These are phyloP conservation scores for Hirtodrosophila histrioides DNA, from an alignment of 2,888 invertebrate genomes.

Conservation along the genomic window DNA sequence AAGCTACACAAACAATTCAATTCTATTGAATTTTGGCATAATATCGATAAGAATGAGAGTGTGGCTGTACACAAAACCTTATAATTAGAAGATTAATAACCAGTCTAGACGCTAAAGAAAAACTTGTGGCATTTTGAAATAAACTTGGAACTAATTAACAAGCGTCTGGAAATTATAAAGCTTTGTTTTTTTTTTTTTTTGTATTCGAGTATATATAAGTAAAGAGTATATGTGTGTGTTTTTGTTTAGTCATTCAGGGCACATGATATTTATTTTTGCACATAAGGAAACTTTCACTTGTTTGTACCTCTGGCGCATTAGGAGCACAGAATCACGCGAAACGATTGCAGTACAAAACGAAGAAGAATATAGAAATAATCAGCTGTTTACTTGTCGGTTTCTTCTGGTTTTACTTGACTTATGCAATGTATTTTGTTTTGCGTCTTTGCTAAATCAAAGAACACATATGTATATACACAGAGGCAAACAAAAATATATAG, in stretches of 20 bases:
- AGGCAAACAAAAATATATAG: constrained; percentile 19
- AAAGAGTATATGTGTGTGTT: constrained; percentile 5
- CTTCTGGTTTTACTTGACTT: constrained; percentile 56
- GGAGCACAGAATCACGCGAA: constrained; percentile 45
- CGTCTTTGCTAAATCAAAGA: constrained; percentile 66
- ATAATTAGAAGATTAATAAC: constrained; percentile 6
- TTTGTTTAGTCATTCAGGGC: constrained; percentile 38
- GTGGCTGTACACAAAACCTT: background rate
- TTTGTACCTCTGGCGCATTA: constrained; percentile 32
- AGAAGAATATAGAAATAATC: constrained; percentile 20
- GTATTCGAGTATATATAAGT: background rate
- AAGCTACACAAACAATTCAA: constrained; percentile 37
- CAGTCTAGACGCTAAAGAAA: constrained; percentile 4
- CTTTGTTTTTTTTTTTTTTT: background rate
- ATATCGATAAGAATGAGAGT: constrained; percentile 38
- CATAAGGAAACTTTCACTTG: constrained; percentile 65
- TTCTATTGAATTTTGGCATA: constrained; percentile 43
- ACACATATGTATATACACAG: too few species aligned
- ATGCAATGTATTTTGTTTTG: constrained; percentile 71
- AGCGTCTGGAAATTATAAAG: constrained; percentile 38
- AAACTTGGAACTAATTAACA: constrained; percentile 64
- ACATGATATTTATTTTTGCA: constrained; percentile 33
- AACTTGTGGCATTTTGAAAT: background rate
- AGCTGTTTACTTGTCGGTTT: constrained; percentile 60
- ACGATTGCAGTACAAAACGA: background rate